Base-by-base conservation (phyloP, 2,888 invertebrate genomes). In the Chironomus riparius region DNA sequence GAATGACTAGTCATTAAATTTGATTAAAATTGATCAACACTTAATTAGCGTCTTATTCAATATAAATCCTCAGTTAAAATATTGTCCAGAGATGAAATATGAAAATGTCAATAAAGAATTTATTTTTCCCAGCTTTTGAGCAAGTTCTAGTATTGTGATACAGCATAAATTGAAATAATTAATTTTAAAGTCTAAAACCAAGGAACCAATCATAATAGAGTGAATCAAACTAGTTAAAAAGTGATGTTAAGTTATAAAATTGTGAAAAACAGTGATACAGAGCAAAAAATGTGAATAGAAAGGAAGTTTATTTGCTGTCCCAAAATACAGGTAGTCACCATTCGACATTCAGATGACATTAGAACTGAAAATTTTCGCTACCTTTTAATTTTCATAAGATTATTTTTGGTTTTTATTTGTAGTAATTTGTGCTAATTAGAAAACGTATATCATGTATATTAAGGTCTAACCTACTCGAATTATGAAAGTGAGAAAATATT, bases 401-500 rank as follows among this genome's bases (percentile, higher is more conserved):
- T 65, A 56, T 5, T 22, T 65, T 65, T 24, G 21, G 21, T 65
- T 65, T 24, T 65, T 24, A 65, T 22, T 65, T 65, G 24, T 56
- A 56, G 56, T 56, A n/a, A 65, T 65, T 24, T 6, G 21, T 22
- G 22, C 4, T 24, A 65, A 24, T 65, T 65, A 18, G 12, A 13
- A 21, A 24, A 15, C 56, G 10, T 24, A 24, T 13, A 13, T 24
- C 10, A 13, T 24, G 65, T 65, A 13, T 12, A 24, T 21, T 24
- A 65, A 22, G 13, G 21, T 24, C 3, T 12, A 24, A 38, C 7
- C 5, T 24, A 22, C 65, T 65, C 65, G 65, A 65, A 73, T 38
- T 73, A 73, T 61, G 28, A 73, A 21, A 73, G n/a, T 71, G 56
- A 62, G 3, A 50, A 75, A 75, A n/a, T 47, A 75, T 50, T 24